Evolutionary conservation across 2,113 vertebrate genomes (phyloP).

Genomic region (Vidua chalybeata): DNA sequence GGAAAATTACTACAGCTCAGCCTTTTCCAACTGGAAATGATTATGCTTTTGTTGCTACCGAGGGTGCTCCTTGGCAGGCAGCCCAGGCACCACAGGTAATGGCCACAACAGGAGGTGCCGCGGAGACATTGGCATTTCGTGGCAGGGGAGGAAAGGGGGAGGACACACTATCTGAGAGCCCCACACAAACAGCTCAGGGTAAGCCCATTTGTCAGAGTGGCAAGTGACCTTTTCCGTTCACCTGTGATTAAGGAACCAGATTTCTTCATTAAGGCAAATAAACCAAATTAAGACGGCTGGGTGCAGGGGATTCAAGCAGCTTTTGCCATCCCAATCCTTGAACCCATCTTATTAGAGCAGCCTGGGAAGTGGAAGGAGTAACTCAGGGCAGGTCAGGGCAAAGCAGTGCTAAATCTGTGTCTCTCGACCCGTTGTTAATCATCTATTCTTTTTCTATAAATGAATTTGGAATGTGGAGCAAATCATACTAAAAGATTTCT

Average conservation of each 20-base stretch:
- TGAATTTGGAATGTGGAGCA: slow-evolving; percentile 73
- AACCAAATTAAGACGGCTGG: slow-evolving; percentile 45
- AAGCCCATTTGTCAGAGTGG: slow-evolving; percentile 41
- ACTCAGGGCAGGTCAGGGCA: slow-evolving; percentile 50
- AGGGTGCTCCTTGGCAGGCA: slow-evolving; percentile 65
- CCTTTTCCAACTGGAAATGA: slow-evolving; percentile 58
- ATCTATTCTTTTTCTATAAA: slow-evolving; percentile 69
- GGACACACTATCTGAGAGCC: neutral
- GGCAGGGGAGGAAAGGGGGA: neutral
- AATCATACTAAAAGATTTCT: slow-evolving; percentile 68
- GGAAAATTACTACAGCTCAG: slow-evolving; percentile 41
- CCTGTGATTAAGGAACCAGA: slow-evolving; percentile 49
- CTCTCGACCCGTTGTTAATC: slow-evolving; percentile 69
- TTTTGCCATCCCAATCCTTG: slow-evolving; percentile 55
- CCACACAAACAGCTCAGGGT: slow-evolving; percentile 11
- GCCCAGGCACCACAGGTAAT: slow-evolving; percentile 65
- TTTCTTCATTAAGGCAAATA: slow-evolving; percentile 59
- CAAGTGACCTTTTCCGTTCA: slow-evolving; percentile 34
- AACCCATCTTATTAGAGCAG: slow-evolving; percentile 63
- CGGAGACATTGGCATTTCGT: neutral
- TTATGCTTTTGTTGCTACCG: slow-evolving; percentile 64
- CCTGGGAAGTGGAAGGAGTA: slow-evolving; percentile 56
- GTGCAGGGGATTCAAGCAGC: slow-evolving; percentile 31
- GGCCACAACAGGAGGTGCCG: neutral
- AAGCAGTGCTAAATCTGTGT: slow-evolving; percentile 59